Conservation (phyloP, 1,140 invertebrate genomes). For the Sminthurides bifidus region DNA sequence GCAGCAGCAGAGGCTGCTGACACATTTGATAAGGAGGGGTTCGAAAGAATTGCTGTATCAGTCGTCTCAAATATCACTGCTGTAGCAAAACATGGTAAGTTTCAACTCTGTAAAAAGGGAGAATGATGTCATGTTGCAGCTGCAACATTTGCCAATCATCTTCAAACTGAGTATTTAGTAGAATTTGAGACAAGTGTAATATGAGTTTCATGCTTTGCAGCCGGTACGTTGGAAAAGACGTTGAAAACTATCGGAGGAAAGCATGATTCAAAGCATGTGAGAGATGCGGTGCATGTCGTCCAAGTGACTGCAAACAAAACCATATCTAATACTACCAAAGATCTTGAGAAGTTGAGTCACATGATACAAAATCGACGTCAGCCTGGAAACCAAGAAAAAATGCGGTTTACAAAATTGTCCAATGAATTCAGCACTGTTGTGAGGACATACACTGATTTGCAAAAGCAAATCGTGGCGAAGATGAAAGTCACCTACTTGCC, state of each 20-base stretch:
- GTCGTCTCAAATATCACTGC: conserved; percentile 66
- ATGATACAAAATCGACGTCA: not conserved
- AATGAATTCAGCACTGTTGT: conserved; percentile 66
- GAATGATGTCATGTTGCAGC: no score
- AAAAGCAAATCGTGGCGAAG: conserved; percentile 65
- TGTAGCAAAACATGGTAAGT: conserved; percentile 38
- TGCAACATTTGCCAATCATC: not conserved
- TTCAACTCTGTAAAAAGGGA: not conserved
- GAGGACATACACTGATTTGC: conserved; percentile 59
- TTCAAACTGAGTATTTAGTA: conserved; percentile 50
- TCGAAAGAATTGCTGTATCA: conserved; percentile 34
- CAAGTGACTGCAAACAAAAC: conserved; percentile 63
- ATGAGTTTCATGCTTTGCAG: conserved; percentile 10
- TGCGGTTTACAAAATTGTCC: conserved; percentile 68
- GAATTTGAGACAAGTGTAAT: not conserved
- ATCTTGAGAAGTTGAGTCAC: conserved; percentile 53
- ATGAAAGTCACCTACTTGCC: conserved; percentile 59
- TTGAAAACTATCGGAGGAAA: conserved; percentile 61
- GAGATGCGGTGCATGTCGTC: conserved; percentile 60
- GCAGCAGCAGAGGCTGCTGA: not conserved
- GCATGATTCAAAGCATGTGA: conserved; percentile 53
- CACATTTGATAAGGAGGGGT: conserved; percentile 19
- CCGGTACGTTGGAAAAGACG: conserved; percentile 50
- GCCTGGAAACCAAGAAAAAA: conserved; percentile 53
- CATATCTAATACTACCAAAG: conserved; percentile 56